Percentiles rank a stretch among this genome's conserved stretches.
Conservation (phyloP, 2,888 invertebrate species). For the Mythimna loreyi region DNA sequence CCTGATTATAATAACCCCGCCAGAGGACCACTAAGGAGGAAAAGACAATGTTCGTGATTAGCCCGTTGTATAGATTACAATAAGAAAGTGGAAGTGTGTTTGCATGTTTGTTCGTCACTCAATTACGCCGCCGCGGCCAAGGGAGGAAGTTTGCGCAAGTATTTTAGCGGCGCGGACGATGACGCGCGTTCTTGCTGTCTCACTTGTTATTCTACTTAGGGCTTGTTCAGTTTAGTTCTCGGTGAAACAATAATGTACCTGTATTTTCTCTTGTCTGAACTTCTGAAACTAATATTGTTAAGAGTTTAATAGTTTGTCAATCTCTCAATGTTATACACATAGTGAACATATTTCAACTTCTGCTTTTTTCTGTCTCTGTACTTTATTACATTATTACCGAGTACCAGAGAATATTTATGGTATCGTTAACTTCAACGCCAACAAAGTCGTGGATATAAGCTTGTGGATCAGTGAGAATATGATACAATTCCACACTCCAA, state of each 20-base stretch:
- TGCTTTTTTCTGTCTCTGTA: too few relatives aligned
- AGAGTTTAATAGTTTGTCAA: too few relatives aligned
- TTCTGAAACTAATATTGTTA: too few relatives aligned
- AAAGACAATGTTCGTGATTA: neutral
- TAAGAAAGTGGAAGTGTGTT: constrained; percentile 25
- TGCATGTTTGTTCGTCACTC: constrained; percentile 25
- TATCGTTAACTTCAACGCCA: too few relatives aligned
- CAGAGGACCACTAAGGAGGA: neutral
- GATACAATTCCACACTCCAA: neutral
- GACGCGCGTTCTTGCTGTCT: constrained; percentile 15
- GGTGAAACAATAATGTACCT: neutral
- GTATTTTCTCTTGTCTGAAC: neutral
- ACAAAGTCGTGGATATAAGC: too few relatives aligned
- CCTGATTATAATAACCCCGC: neutral
- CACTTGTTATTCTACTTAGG: constrained; percentile 1
- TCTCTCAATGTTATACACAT: too few relatives aligned
- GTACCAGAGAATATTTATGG: too few relatives aligned
- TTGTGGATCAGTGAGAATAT: too few relatives aligned
- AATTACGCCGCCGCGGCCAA: neutral
- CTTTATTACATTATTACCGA: too few relatives aligned
- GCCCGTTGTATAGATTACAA: constrained; percentile 12
- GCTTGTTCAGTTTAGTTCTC: constrained; percentile 12
- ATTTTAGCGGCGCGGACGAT: constrained; percentile 37
- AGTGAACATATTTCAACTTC: too few relatives aligned
- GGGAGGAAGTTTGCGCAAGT: constrained; percentile 9